Evolutionary conservation across 2,113 vertebrate genomes (phyloP).

Genomic region (Dicrurus megarhynchus): DNA sequence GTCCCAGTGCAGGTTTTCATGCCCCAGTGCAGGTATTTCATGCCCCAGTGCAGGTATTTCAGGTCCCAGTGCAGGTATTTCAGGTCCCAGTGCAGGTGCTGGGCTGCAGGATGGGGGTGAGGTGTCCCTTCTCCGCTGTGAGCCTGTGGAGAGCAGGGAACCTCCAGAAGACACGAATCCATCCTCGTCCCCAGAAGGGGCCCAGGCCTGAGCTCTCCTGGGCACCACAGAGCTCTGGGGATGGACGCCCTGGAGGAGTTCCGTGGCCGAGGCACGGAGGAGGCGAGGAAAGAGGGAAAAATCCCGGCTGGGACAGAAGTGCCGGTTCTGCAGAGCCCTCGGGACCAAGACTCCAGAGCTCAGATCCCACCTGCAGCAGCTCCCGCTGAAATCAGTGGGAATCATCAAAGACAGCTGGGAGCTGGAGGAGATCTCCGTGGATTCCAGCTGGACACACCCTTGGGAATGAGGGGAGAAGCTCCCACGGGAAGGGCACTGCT

Average conservation of each 20-base stretch:
- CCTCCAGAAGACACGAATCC: not conserved
- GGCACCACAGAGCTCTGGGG: not conserved
- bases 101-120: not conserved
- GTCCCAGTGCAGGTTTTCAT: too few species aligned
- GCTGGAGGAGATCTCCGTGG: fast-evolving
- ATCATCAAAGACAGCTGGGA: not conserved
- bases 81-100: not conserved
- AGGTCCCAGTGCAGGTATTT: not conserved
- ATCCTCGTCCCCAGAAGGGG: not conserved
- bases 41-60: too few species aligned
- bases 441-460: not conserved
- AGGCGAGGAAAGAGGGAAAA: not conserved
- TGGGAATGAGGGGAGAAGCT: not conserved
- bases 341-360: not conserved
- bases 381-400: fast-evolving
- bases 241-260: not conserved
- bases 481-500: not conserved
- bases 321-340: not conserved
- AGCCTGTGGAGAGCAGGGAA: not conserved
- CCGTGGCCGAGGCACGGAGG: not conserved
- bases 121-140: not conserved
- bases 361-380: not conserved
- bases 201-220: not conserved
- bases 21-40: too few species aligned
- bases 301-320: not conserved